These are phyloP conservation scores for Heliconius ethilla DNA, from an alignment of 2,888 invertebrate species.

Conservation along the genomic window DNA sequence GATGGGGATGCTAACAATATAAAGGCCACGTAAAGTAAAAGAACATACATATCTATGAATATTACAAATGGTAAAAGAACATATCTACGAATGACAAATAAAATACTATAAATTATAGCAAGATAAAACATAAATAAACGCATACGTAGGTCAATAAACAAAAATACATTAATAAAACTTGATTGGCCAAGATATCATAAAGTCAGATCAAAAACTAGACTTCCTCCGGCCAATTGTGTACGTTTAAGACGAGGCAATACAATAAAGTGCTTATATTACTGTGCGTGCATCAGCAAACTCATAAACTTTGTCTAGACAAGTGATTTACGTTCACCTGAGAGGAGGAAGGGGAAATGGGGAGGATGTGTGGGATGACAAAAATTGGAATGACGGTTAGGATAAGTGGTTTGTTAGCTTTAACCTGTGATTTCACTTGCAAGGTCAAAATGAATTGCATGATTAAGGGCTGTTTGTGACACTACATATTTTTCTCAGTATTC, in stretches of 20 bases:
- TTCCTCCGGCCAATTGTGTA: slow-evolving; percentile 46
- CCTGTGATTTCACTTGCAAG: too few species aligned
- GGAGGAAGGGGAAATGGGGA: slow-evolving; percentile 49
- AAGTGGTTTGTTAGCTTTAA: background rate
- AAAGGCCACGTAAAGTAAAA: background rate
- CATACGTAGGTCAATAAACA: slow-evolving; percentile 41
- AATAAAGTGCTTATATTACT: slow-evolving; percentile 60
- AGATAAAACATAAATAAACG: slow-evolving; percentile 15
- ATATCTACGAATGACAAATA: background rate
- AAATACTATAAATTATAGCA: background rate
- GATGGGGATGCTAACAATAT: too few species aligned
- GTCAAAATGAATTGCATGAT: too few species aligned
- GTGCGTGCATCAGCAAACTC: slow-evolving; percentile 69
- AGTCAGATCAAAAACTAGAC: slow-evolving; percentile 45
- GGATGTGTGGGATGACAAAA: slow-evolving; percentile 47
- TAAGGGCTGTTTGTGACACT: too few species aligned
- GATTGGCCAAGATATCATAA: slow-evolving; percentile 41
- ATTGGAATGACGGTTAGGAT: slow-evolving; percentile 21
- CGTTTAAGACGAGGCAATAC: slow-evolving; percentile 54
- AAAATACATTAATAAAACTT: slow-evolving; percentile 45
- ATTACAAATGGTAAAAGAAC: background rate
- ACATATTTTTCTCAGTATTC: too few species aligned
- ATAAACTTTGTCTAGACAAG: slow-evolving; percentile 76
- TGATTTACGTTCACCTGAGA: slow-evolving; percentile 75
- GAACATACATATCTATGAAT: background rate